Conservation (phyloP, 1,140 invertebrate genomes). For the Onthophagus taurus region DNA sequence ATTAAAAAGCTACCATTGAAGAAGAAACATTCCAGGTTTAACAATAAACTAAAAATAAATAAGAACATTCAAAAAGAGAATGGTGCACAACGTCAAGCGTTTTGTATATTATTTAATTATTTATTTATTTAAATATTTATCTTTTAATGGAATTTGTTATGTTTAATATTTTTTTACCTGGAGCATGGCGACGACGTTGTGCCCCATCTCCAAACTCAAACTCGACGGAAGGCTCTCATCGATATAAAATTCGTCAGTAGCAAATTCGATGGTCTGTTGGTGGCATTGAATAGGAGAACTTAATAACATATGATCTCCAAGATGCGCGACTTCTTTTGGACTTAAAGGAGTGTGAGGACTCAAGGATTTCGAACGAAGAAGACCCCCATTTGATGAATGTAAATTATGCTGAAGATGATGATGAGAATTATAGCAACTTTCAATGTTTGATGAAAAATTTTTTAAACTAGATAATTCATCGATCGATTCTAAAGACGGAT, state of each 20-base stretch:
- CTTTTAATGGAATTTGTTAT: too few species aligned
- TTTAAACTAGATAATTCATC: conserved; percentile 32
- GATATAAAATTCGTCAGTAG: conserved; percentile 75
- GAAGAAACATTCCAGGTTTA: too few species aligned
- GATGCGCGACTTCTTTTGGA: conserved; percentile 23
- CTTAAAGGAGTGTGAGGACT: conserved; percentile 27
- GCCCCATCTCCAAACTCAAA: conserved; percentile 51
- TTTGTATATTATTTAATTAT: too few species aligned
- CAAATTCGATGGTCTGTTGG: conserved; percentile 49
- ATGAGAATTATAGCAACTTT: conserved; percentile 35
- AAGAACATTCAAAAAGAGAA: too few species aligned
- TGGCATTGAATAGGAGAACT: conserved; percentile 26
- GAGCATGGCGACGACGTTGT: conserved; percentile 55
- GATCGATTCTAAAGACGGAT: conserved; percentile 33
- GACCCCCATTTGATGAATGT: conserved; percentile 9
- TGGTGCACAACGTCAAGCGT: too few species aligned
- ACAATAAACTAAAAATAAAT: too few species aligned
- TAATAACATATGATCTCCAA: conserved; percentile 26
- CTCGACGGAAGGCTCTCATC: conserved; percentile 71
- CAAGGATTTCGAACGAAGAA: conserved; percentile 30
- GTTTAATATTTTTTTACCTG: too few species aligned
- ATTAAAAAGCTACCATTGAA: too few species aligned
- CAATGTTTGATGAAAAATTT: conserved; percentile 28
- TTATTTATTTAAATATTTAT: too few species aligned
- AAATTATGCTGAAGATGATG: conserved; percentile 27